A percentile compares a stretch with the other conserved stretches of the same genome.
Evolutionary conservation across 2,888 invertebrate species (phyloP).

Genomic region (Leucophenga montana): DNA sequence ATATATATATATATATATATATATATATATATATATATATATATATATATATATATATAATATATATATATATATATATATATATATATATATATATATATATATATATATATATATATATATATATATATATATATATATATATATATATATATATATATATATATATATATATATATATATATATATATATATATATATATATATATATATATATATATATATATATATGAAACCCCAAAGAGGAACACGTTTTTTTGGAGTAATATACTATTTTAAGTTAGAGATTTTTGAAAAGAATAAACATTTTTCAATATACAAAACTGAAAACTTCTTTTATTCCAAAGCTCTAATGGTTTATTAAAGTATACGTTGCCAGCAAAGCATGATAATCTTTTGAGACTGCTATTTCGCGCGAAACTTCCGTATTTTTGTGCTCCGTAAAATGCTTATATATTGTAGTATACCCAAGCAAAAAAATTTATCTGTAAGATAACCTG

Average conservation of each 20-base stretch:
- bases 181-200: slow-evolving; percentile 13
- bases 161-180: slow-evolving; percentile 5
- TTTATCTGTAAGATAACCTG: too few relatives aligned
- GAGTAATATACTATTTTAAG: slow-evolving; percentile 24
- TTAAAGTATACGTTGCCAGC: too few relatives aligned
- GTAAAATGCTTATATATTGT: too few relatives aligned
- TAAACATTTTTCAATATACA: slow-evolving; percentile 23
- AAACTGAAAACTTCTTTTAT: background rate
- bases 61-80: slow-evolving; percentile 11
- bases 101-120: slow-evolving; percentile 10
- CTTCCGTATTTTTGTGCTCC: too few relatives aligned
- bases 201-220: slow-evolving; percentile 9
- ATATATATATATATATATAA: too few relatives aligned
- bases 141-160: slow-evolving; percentile 15
- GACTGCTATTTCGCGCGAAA: too few relatives aligned
- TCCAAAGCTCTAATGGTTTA: too few relatives aligned
- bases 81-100: slow-evolving; percentile 10
- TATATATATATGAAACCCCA: slow-evolving; percentile 15
- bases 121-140: slow-evolving; percentile 10
- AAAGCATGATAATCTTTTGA: too few relatives aligned
- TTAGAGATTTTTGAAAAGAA: slow-evolving; percentile 27
- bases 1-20: too few relatives aligned
- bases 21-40: too few relatives aligned
- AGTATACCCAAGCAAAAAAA: too few relatives aligned
- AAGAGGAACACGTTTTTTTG: slow-evolving; percentile 18